Base-by-base conservation (phyloP, 1,140 invertebrate species). In the Cotesia glomerata region DNA sequence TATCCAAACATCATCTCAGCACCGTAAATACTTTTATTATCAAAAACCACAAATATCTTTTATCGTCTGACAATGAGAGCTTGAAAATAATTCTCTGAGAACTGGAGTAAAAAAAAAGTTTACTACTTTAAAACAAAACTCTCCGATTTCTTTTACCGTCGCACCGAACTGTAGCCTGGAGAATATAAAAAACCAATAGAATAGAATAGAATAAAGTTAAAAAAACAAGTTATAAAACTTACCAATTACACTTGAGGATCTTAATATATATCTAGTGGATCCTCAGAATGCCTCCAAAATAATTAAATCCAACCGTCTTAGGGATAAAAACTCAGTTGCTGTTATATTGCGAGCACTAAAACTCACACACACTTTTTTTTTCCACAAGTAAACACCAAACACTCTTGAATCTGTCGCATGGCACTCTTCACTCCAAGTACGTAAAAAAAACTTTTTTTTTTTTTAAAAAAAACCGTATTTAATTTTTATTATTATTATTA, bases 401-500 rank as follows among this genome's bases (percentile, higher is more conserved):
- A n/a, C 62, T 49, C 39, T 64, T 8, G 16, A 26, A 26, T 26
- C 26, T 26, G 34, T 64, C 36, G 62, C 14, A 49, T 36, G 62
- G 39, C 62, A 64, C 62, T 64, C 35, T 49, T 64, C 62, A 64
- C 62, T 18, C 39, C 32, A 35, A 18, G 14, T 63, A 26, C 26
- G 4, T n/a, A 26, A 36, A 62, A 59, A 59, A 59, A 34, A 26
- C 9, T 1, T 9, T 58, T 9, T 34, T 8, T 58, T 18, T 26
- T 7, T 16, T 18, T 58, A 58, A 7, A 5, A 18, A 58, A 8
- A 13, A 52, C 51, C 11, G 14, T 52, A 52, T 18, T 16, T n/a
- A n/a, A n/a, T n/a, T 26, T 26, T 2, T 18, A 18, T 18, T 26
- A 26, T 2, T 26, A 26, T 26, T 26, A 26, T 26, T 26, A 26